Conservation (phyloP, 2,797 vertebrate species). For the Ctenosaura bakeri region DNA sequence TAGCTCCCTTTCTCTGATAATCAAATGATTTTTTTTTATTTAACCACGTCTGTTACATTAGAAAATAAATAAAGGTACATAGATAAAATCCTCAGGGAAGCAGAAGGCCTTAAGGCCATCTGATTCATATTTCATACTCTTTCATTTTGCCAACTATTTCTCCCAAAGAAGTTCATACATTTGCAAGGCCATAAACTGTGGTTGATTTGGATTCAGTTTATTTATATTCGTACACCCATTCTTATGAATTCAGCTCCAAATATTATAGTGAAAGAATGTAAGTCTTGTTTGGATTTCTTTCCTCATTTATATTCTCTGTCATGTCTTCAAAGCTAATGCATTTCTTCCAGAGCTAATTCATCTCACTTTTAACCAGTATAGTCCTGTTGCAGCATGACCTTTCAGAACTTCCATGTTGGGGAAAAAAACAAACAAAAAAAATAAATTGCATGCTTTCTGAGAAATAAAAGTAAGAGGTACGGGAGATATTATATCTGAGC, state of each 20-base stretch:
- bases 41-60: constrained; percentile 63
- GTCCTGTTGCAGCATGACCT: constrained; percentile 60
- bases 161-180: constrained; percentile 64
- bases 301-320: constrained; percentile 65
- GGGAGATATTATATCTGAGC: background rate
- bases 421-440: constrained; percentile 9
- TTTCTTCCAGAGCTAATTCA: constrained; percentile 72
- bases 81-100: constrained; percentile 65
- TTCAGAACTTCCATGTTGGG: constrained; percentile 51
- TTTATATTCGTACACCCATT: constrained; percentile 43
- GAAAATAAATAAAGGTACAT: constrained; percentile 70
- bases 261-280: constrained; percentile 56
- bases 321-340: constrained; percentile 61
- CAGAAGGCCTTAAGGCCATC: constrained; percentile 61
- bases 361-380: constrained; percentile 74
- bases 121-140: constrained; percentile 73
- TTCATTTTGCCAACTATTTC: constrained; percentile 54
- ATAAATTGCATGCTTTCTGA: constrained; percentile 49
- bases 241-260: constrained; percentile 61
- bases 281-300: constrained; percentile 43
- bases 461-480: background rate
- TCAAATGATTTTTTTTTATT: constrained; percentile 60
- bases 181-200: constrained; percentile 56
- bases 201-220: constrained; percentile 65
- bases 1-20: constrained; percentile 56